Evolutionary conservation across 1,140 invertebrate species (phyloP).

Genomic region (Eurosta solidaginis): DNA sequence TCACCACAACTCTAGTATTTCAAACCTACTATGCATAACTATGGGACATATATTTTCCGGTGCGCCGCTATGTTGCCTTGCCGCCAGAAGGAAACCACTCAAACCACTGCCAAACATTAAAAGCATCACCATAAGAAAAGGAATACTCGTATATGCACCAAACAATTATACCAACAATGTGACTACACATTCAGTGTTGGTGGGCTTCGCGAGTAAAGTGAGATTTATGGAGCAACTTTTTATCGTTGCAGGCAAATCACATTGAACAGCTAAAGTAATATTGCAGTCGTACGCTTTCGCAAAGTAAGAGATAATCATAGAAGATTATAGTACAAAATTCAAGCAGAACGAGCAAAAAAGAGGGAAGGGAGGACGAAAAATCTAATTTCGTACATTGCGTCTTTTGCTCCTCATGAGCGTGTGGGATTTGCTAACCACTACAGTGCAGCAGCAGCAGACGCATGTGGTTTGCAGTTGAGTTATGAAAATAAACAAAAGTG

Average conservation of each 20-base stretch:
- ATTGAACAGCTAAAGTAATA: background rate
- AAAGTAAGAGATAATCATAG: background rate
- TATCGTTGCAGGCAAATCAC: slow-evolving; percentile 13
- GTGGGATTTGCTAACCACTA: background rate
- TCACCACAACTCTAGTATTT: background rate
- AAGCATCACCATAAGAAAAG: background rate
- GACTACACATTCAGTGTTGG: background rate
- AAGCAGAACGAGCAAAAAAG: background rate
- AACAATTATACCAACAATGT: too few species aligned
- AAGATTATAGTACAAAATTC: background rate
- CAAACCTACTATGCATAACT: background rate
- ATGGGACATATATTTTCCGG: background rate
- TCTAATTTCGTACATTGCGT: background rate
- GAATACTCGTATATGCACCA: background rate
- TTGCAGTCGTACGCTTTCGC: background rate
- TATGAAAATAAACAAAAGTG: background rate
- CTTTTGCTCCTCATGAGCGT: background rate
- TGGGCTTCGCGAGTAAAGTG: background rate
- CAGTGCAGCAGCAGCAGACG: background rate
- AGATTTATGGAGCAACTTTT: slow-evolving; percentile 30
- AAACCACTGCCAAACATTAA: slow-evolving; percentile 22
- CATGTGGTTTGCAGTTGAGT: background rate
- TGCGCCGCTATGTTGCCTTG: background rate
- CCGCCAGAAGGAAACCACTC: background rate
- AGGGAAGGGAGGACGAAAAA: background rate